Conservation (phyloP, 2,797 vertebrate species). For the Buceros bicornis region DNA sequence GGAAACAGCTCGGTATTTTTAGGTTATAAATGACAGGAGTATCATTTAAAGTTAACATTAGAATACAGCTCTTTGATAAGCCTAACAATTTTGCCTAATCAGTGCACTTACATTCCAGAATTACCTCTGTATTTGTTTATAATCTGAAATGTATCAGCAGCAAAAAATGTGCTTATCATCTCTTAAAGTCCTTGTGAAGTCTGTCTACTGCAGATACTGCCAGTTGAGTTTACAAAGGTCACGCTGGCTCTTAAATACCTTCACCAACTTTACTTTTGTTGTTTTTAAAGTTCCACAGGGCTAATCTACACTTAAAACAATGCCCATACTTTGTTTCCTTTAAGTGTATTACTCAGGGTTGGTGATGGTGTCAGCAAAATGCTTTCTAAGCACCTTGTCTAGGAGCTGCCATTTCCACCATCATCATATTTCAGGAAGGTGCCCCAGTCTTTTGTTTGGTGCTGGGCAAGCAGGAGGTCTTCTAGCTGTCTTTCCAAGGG, state of each 20-base stretch:
- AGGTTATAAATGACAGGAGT: constrained; percentile 27
- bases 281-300: neutral
- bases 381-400: constrained; percentile 80
- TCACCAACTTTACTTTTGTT: neutral
- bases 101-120: neutral
- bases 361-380: constrained; percentile 78
- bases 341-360: constrained; percentile 68
- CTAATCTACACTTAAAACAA: constrained; percentile 64
- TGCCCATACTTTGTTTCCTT: constrained; percentile 57
- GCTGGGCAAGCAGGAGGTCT: constrained; percentile 84
- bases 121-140: neutral
- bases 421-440: constrained; percentile 90
- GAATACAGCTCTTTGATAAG: neutral
- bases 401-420: constrained; percentile 82
- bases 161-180: neutral
- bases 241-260: constrained; percentile 33
- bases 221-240: constrained; percentile 22
- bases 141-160: neutral
- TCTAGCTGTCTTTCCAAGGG: constrained; percentile 74
- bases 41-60: neutral
- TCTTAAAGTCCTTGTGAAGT: neutral
- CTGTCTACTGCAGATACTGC: neutral
- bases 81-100: neutral
- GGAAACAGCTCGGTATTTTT: constrained; percentile 1
- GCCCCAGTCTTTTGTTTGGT: constrained; percentile 85